Evolutionary conservation across 2,888 invertebrate species (phyloP), one percentile per base, ranked within the genome.

Genomic region (Ichneumoninae sp.): DNA sequence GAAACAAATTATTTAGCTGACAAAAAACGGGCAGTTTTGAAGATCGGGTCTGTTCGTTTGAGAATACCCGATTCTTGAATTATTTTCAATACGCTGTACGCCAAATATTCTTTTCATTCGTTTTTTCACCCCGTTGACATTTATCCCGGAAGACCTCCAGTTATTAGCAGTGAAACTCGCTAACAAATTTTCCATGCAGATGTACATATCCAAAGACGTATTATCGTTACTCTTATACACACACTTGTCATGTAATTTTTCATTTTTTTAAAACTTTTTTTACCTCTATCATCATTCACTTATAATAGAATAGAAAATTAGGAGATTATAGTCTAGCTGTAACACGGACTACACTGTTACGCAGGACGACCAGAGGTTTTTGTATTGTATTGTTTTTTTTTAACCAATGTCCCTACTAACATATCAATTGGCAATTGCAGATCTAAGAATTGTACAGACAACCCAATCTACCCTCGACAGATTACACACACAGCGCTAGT

Each of bases 291-390:
- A n/a, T 75, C 19, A 69, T 70, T 57, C 79, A 76, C 85, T 83
- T 54, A 87, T 50, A 84, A 47, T 89, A 91, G 90, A 86, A 88
- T 90, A 91, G 91, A 85, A 36, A 74, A 83, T 54, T 90, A 90
- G 90, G 88, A 85, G 83, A 84, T 66, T 85, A 88, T 91, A 89
- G 90, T 83, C 74, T 89, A 90, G 87, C 70, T 81, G 87, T 89
- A 88, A 89, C 89, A 91, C 89, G 85, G 83, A 90, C 84, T 87
- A 89, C 91, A 90, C 88, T 88, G 83, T 84, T 89, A 89, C 88
- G 85, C 88, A 85, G 87, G 87, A 89, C 87, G 74, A 81, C 76
- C 79, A 76, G 79, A 85, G 79, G 71, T 80, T 82, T 70, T 81
- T 84, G 81, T 84, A 84, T 81, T 84, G 19, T 69, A 77, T 73